Evolutionary conservation across 2,888 invertebrate species (phyloP), one percentile per base, ranked within the genome.

Genomic region (Nomada flava): DNA sequence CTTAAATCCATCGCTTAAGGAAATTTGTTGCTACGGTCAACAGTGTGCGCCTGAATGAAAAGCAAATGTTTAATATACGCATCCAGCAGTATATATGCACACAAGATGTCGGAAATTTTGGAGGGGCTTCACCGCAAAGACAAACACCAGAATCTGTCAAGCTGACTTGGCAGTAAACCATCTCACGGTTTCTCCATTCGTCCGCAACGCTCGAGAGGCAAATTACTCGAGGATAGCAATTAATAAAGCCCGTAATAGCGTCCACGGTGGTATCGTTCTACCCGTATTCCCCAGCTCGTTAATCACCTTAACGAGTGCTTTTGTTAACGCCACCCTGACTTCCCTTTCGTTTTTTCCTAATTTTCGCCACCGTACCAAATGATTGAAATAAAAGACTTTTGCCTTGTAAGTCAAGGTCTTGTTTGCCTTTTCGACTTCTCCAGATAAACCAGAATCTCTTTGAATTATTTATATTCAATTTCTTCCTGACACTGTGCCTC

Each of bases 281-380:
- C 76, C 80, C 72, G 76, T 82, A 85, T 87, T 87, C 86, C 87
- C 83, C 36, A 15, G 67, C 76, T 89, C 92, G 90, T 93, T 93
- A 93, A 93, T 93, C 92, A 92, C 91, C 90, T 91, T 92, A 92
- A 92, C 91, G 92, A 93, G 91, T 91, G 91, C 92, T 91, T 93
- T 93, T 91, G 92, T 92, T 91, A 92, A 91, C 88, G 90, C 88
- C 86, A 50, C 63, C 23, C 20, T 20, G 13, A 26, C 52, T 10
- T 23, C 20, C 11, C 50, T 23, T 3, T 7, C 20, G 15, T n/a
- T n/a, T 53, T 47, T 23, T 36, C 26, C 53, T 10, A 50, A 36
- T 20, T 53, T 42, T 4, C 23, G 11, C n/a, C n/a, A 2, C n/a
- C 50, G 2, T 2, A 0, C 55, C 15, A n/a, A 71, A 72, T 44